Conservation (phyloP, 64 coral and sea anemone genomes). For the Stichodactyla helianthus region DNA sequence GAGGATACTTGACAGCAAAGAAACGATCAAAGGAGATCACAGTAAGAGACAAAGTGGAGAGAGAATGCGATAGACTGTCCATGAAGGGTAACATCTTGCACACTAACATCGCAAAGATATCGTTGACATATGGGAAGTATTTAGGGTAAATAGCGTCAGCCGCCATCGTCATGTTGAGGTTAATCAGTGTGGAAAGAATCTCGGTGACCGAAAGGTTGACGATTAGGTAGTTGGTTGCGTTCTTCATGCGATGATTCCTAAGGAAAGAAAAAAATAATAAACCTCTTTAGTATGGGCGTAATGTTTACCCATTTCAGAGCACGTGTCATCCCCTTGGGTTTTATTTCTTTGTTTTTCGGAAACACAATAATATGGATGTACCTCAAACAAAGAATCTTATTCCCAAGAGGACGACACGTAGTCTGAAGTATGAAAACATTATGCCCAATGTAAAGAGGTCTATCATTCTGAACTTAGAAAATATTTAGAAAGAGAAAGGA, state of each 20-base stretch:
- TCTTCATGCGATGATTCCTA: slow-evolving; percentile 30
- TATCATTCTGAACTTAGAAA: too few species aligned
- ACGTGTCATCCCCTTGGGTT: too few species aligned
- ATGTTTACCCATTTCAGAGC: too few species aligned
- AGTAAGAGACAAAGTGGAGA: slow-evolving; percentile 39
- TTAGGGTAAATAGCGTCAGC: neutral
- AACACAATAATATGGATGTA: too few species aligned
- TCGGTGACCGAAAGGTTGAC: slow-evolving; percentile 47
- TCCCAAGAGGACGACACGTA: too few species aligned
- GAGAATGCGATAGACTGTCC: slow-evolving; percentile 29
- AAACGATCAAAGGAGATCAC: slow-evolving; percentile 57
- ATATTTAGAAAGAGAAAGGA: too few species aligned
- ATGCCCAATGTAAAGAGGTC: too few species aligned
- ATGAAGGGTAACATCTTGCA: slow-evolving; percentile 5
- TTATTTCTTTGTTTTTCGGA: too few species aligned
- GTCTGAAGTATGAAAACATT: too few species aligned
- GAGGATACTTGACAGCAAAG: slow-evolving; percentile 40
- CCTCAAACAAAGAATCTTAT: too few species aligned
- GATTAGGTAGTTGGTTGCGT: slow-evolving; percentile 48
- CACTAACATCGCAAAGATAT: slow-evolving; percentile 14
- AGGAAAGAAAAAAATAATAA: neutral
- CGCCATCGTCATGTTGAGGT: slow-evolving; percentile 18
- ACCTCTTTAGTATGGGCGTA: too few species aligned
- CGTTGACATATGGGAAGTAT: neutral
- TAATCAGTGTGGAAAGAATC: neutral